Percentiles rank a stretch among this genome's conserved stretches.
These are phyloP conservation scores for Melanotaenia parkinsoni DNA, from an alignment of 2,797 vertebrate species.

Conservation along the genomic window DNA sequence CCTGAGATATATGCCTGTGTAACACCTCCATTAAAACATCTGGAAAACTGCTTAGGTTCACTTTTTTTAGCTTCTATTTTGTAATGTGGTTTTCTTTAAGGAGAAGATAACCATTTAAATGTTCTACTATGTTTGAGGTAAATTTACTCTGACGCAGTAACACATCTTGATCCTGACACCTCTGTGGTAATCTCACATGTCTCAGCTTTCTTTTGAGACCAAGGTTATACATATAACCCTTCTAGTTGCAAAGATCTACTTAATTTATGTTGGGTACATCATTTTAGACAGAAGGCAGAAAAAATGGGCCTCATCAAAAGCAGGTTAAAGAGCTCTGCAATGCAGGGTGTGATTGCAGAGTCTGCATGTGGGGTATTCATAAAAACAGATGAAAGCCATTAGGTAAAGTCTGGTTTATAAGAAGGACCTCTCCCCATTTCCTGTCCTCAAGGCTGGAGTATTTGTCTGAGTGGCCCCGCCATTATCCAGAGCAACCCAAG, in stretches of 20 bases:
- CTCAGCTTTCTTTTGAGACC: background rate
- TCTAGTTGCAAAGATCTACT: background rate
- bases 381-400: conserved; percentile 68
- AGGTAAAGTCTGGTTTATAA: conserved; percentile 51
- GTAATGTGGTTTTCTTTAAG: too few species aligned
- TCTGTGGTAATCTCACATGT: background rate
- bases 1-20: background rate
- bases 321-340: conserved; percentile 44
- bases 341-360: conserved; percentile 27
- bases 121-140: background rate
- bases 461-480: conserved; percentile 71
- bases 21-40: background rate
- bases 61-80: too few species aligned
- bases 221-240: background rate
- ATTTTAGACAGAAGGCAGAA: background rate
- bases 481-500: conserved; percentile 64
- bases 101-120: background rate
- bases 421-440: conserved; percentile 53
- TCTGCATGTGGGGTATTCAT: conserved; percentile 60
- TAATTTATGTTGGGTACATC: background rate
- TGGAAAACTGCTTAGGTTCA: background rate
- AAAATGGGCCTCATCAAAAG: conserved; percentile 5
- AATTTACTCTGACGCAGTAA: background rate
- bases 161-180: background rate
- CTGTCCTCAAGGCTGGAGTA: conserved; percentile 72